These are phyloP conservation scores for Andrena cerasifolii DNA, from an alignment of 1,140 invertebrate species.

Conservation along the genomic window DNA sequence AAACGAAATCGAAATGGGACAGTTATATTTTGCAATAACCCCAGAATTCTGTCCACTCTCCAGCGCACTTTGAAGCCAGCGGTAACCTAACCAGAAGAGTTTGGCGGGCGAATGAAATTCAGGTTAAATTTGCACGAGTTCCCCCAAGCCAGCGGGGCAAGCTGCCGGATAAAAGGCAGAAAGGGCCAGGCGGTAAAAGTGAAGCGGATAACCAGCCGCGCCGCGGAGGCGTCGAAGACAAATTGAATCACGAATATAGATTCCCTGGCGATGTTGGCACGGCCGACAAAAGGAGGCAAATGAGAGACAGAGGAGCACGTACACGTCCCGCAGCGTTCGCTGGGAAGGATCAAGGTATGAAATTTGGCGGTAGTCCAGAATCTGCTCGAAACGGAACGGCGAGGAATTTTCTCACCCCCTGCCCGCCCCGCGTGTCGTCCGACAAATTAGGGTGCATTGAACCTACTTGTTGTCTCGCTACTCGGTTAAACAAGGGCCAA, in stretches of 20 bases:
- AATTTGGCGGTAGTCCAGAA: conserved; percentile 32
- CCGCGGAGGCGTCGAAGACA: conserved; percentile 24
- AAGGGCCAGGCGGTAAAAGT: conserved; percentile 2
- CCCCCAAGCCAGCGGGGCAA: not conserved
- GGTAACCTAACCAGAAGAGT: too few species aligned
- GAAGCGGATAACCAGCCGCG: conserved; percentile 45
- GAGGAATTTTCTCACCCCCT: not conserved
- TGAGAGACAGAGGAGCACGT: conserved; percentile 44
- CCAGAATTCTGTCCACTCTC: too few species aligned
- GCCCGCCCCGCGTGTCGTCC: not conserved
- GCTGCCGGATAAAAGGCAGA: conserved; percentile 44
- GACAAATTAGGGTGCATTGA: conserved; percentile 21
- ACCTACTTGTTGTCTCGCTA: not conserved
- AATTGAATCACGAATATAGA: conserved; percentile 63
- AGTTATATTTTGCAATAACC: too few species aligned
- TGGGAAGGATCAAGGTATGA: conserved; percentile 27
- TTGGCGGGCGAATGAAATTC: too few species aligned
- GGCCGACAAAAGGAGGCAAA: conserved; percentile 37
- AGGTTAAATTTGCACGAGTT: not conserved
- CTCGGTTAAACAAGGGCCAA: not conserved
- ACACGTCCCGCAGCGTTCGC: conserved; percentile 9
- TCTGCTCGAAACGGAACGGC: not conserved
- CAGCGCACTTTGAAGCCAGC: too few species aligned
- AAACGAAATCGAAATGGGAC: too few species aligned
- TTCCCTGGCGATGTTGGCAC: conserved; percentile 28